Conservation (phyloP, 2,888 invertebrate genomes). For the Thelaira solivaga region DNA sequence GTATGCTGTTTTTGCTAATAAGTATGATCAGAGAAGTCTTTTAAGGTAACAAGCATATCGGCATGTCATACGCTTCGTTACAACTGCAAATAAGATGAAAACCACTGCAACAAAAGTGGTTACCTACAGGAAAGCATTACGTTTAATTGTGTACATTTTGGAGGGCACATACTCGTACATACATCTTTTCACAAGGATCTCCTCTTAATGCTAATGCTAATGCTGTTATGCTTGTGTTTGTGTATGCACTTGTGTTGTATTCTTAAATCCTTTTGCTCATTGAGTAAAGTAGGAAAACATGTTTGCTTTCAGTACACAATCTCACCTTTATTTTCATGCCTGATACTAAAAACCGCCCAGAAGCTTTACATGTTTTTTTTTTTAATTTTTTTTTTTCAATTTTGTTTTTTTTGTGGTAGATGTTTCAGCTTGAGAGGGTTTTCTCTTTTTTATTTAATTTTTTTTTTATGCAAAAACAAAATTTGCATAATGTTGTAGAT, state of each 20-base stretch:
- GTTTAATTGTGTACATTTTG: not conserved
- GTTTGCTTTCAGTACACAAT: conserved; percentile 76
- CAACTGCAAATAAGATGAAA: conserved; percentile 14
- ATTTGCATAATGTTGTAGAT: conserved; percentile 59
- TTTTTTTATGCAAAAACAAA: conserved; percentile 26
- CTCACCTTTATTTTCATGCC: conserved; percentile 67
- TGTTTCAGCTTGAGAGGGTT: not conserved
- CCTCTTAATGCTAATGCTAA: conserved; percentile 44
- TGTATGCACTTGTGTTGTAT: too few species aligned
- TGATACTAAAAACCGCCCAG: conserved; percentile 71
- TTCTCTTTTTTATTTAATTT: conserved; percentile 11
- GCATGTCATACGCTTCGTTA: conserved; percentile 69
- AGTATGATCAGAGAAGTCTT: conserved; percentile 76
- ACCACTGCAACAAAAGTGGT: conserved; percentile 58
- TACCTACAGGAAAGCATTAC: conserved; percentile 54
- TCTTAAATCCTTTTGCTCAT: conserved; percentile 35
- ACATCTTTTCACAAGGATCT: conserved; percentile 34
- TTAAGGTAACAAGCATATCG: conserved; percentile 75
- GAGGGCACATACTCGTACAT: not conserved
- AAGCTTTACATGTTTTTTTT: conserved; percentile 66
- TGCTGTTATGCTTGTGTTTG: conserved; percentile 29
- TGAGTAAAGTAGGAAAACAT: conserved; percentile 77
- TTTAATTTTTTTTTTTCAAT: conserved; percentile 10
- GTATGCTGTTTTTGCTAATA: conserved; percentile 70
- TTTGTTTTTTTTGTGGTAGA: not conserved